These are phyloP conservation scores for Creontiades dilutus DNA, from an alignment of 2,888 invertebrate genomes.

Conservation along the genomic window DNA sequence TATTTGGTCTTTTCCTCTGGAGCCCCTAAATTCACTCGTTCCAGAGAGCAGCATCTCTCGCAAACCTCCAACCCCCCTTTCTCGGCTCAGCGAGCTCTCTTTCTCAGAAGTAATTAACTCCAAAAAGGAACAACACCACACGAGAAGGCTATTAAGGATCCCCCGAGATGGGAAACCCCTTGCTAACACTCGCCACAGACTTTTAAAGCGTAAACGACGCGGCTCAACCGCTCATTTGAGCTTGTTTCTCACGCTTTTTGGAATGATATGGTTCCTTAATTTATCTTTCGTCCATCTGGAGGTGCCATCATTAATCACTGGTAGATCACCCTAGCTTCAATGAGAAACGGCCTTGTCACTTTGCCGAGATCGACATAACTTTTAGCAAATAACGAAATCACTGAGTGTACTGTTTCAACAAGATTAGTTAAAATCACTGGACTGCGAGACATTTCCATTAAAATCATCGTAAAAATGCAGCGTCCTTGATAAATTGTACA, in stretches of 20 bases:
- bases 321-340: too few species aligned
- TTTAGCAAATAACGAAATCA: too few species aligned
- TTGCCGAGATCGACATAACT: too few species aligned
- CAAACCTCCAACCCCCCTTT: neutral
- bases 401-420: too few species aligned
- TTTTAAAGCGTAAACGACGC: neutral
- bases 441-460: too few species aligned
- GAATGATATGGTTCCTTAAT: neutral
- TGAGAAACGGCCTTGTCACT: too few species aligned
- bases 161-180: neutral
- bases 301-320: too few species aligned
- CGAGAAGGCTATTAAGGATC: conserved; percentile 20
- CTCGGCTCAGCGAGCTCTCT: neutral
- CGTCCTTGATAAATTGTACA: too few species aligned
- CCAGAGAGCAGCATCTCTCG: neutral
- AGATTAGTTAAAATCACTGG: too few species aligned
- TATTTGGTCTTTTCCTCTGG: conserved; percentile 20
- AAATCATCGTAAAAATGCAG: too few species aligned
- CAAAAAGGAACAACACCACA: conserved; percentile 26
- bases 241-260: neutral
- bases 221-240: neutral
- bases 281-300: neutral
- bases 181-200: neutral
- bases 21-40: conserved; percentile 12
- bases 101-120: conserved; percentile 36